Evolutionary conservation across 2,888 invertebrate genomes (phyloP), one percentile per base, ranked within the genome.

Genomic region (Gerosis bhagava): DNA sequence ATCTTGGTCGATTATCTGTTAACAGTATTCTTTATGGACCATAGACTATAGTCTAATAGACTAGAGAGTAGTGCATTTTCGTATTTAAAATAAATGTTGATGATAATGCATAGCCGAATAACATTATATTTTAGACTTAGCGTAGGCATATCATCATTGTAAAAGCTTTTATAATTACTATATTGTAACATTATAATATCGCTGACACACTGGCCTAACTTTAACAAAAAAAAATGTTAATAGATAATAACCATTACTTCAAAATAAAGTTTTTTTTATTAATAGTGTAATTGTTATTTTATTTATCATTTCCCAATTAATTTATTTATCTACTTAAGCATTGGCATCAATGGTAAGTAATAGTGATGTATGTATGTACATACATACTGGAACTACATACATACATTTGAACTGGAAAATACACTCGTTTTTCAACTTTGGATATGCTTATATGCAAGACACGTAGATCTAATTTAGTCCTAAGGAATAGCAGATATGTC

Each of bases 231-330:
- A n/a, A n/a, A 66, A 61, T 83, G 88, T 88, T 88, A 86, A 88
- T 88, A 84, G 88, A 83, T 88, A 88, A 87, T 87, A 87, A 86
- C 88, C 87, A 86, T 76, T 78, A 77, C 75, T 84, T 83, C 81
- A 82, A 84, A 87, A 83, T 84, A 87, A 86, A 86, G 79, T 73
- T 86, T 88, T 19, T 82, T 73, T 73, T 80, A 63, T 59, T 59
- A 57, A 57, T 59, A 32, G 37, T 48, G 43, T 54, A 51, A 34
- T 46, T 51, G 47, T 50, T 42, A 31, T 47, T 50, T 50, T 32
- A 45, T 24, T 32, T 45, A n/a, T 8, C 12, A 25, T 15, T n/a
- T 16, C 11, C 10, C n/a, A n/a, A n/a, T n/a, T n/a, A n/a, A n/a
- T 1, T 19, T 19, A 19, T 6, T 6, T 5, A 5, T 3, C 19